These are phyloP conservation scores for Corythornis leucogaster DNA, from an alignment of 2,797 vertebrate genomes.

Conservation along the genomic window DNA sequence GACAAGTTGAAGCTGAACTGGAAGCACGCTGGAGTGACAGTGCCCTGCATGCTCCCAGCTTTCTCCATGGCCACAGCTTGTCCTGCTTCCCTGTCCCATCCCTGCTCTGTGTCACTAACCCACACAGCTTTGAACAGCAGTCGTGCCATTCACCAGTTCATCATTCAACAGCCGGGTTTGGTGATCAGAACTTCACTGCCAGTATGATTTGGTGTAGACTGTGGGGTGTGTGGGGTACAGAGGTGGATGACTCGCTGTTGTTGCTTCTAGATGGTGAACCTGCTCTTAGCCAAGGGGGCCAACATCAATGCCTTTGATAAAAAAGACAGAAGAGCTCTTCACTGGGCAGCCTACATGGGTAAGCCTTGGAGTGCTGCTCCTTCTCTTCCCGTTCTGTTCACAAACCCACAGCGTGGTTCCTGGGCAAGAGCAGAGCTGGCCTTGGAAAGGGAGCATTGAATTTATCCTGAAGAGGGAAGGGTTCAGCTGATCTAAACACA, in stretches of 20 bases:
- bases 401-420: not conserved
- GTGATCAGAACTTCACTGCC: not conserved
- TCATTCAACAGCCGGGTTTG: not conserved
- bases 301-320: constrained; percentile 99
- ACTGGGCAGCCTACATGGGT: constrained; percentile 98
- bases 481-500: not conserved
- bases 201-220: not conserved
- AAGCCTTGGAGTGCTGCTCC: constrained; percentile 53
- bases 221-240: not conserved
- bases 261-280: constrained; percentile 91
- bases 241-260: not conserved
- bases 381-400: not conserved
- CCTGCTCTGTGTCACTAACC: not conserved
- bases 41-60: not conserved
- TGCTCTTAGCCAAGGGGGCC: constrained; percentile 93
- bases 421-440: not conserved
- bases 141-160: not conserved
- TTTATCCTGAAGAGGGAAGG: not conserved
- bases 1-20: not conserved
- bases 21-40: not conserved
- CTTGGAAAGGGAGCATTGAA: not conserved
- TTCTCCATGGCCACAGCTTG: not conserved
- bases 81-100: not conserved
- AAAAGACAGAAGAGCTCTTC: constrained; percentile 94
- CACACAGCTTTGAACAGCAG: not conserved